A percentile compares a stretch with the other conserved stretches of the same genome.
Evolutionary conservation across 2,113 vertebrate genomes (phyloP).

Genomic region (Candoia aspera): DNA sequence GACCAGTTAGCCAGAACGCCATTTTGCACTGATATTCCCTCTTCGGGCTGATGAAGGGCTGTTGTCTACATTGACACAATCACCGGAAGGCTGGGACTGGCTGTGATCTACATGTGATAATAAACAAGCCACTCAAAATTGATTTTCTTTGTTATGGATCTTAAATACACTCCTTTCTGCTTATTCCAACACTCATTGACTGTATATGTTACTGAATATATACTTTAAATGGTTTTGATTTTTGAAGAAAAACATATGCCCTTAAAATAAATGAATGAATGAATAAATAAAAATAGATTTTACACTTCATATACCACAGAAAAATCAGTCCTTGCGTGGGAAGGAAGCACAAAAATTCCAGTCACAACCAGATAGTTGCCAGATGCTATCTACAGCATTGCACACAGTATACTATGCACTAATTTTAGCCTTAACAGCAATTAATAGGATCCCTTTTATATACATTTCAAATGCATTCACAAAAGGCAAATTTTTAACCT

Average conservation of each 20-base stretch:
- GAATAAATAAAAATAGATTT: too few species aligned
- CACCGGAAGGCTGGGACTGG: too few species aligned
- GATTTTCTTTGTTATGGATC: not conserved
- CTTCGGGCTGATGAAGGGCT: not conserved
- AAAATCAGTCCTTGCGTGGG: too few species aligned
- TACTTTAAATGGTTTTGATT: too few species aligned
- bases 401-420: not conserved
- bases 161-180: not conserved
- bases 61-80: not conserved
- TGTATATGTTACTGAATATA: too few species aligned
- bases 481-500: not conserved
- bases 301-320: not conserved
- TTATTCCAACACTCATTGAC: not conserved
- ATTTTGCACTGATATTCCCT: not conserved
- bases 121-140: not conserved
- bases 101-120: not conserved
- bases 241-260: too few species aligned
- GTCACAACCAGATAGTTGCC: not conserved
- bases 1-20: not conserved
- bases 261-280: too few species aligned
- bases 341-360: not conserved
- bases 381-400: not conserved
- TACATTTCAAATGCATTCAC: not conserved
- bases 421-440: not conserved
- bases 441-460: constrained; percentile 3